phyloP scores from a whole-genome alignment of 2,113 vertebrate genomes.

The Microcebus tavaratra region DNA sequence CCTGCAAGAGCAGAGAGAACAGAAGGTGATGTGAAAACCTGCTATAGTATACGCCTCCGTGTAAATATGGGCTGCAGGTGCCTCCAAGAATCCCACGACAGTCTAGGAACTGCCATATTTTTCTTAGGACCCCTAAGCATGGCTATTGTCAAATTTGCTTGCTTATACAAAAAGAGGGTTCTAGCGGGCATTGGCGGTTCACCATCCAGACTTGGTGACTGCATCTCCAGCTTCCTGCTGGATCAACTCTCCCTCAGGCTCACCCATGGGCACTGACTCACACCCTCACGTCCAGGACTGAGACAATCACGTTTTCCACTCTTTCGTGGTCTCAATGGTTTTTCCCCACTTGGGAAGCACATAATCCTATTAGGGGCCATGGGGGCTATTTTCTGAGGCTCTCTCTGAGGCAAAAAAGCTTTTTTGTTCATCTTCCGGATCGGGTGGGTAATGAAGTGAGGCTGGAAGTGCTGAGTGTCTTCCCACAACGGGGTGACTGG shows the following conservation, averaged over 20 bases:
- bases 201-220: not conserved
- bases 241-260: not conserved
- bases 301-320: not conserved
- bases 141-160: not conserved
- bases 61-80: too few relatives aligned
- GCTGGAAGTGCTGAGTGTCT: not conserved
- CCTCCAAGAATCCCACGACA: not conserved
- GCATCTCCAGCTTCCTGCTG: accelerated
- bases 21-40: not conserved
- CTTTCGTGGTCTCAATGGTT: not conserved
- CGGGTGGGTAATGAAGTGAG: not conserved
- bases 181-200: not conserved
- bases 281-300: not conserved
- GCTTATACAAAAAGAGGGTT: not conserved
- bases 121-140: not conserved
- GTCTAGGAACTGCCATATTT: not conserved
- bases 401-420: not conserved
- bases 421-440: not conserved
- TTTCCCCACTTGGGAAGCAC: not conserved
- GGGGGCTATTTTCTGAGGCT: not conserved
- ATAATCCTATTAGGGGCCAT: not conserved
- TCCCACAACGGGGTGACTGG: not conserved
- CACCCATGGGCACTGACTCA: too few relatives aligned
- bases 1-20: not conserved
- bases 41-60: not conserved